These are phyloP conservation scores for Dinocampus coccinellae DNA, from an alignment of 2,888 invertebrate species.

Conservation along the genomic window DNA sequence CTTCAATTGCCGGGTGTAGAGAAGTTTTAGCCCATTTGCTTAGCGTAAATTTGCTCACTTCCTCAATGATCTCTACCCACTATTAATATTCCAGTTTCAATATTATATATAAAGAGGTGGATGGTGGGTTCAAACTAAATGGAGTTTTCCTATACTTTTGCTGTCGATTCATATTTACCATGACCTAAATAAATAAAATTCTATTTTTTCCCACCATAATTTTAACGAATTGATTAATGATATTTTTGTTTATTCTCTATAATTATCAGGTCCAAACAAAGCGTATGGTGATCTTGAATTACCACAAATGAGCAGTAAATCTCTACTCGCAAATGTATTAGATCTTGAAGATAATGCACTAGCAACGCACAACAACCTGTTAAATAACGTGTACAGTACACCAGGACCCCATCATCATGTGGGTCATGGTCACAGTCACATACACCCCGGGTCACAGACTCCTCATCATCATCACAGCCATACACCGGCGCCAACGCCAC, in stretches of 20 bases:
- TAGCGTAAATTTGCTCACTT: conserved; percentile 26
- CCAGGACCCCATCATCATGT: conserved; percentile 67
- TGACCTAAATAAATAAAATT: conserved; percentile 44
- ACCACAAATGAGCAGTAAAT: conserved; percentile 93
- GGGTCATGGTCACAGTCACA: conserved; percentile 65
- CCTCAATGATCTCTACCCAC: conserved; percentile 67
- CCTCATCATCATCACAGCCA: conserved; percentile 66
- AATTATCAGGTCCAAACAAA: conserved; percentile 76
- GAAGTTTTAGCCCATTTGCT: conserved; percentile 19
- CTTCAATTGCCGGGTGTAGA: conserved; percentile 18
- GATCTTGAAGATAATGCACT: conserved; percentile 93
- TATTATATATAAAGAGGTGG: not conserved
- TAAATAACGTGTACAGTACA: conserved; percentile 68
- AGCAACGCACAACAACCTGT: conserved; percentile 66
- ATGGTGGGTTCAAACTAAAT: not conserved
- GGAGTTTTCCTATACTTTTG: not conserved
- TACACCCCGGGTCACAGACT: conserved; percentile 65
- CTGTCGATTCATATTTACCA: conserved; percentile 18
- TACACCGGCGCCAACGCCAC: conserved; percentile 59
- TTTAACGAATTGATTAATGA: not conserved
- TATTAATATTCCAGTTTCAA: conserved; percentile 65
- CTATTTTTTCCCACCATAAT: conserved; percentile 50
- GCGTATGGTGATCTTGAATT: conserved; percentile 85
- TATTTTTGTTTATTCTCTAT: not conserved
- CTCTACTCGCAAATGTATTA: conserved; percentile 94